These are phyloP conservation scores for Diarsia rubi DNA, from an alignment of 2,888 invertebrate genomes.

Conservation along the genomic window DNA sequence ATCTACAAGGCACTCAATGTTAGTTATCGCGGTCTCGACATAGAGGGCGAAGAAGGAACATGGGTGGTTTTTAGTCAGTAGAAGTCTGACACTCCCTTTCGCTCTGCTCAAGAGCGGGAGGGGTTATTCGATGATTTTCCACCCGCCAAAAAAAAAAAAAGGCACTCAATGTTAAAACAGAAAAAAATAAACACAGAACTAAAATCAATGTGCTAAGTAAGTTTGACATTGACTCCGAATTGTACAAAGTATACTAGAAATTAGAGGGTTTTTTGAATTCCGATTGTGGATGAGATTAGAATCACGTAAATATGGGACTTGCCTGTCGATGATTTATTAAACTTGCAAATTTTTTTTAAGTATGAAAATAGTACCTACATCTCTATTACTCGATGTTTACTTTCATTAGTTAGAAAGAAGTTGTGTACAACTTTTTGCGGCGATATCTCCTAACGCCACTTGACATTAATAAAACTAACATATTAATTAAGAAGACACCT, in stretches of 20 bases:
- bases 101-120: too few relatives aligned
- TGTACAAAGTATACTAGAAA: too few relatives aligned
- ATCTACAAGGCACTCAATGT: background rate
- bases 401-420: constrained; percentile 26
- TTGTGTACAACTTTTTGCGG: constrained; percentile 1
- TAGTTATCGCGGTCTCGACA: too few relatives aligned
- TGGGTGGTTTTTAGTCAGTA: too few relatives aligned
- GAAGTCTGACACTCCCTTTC: too few relatives aligned
- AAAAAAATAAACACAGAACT: background rate
- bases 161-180: too few relatives aligned
- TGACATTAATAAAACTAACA: constrained; percentile 22
- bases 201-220: too few relatives aligned
- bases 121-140: too few relatives aligned
- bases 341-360: background rate
- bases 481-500: constrained; percentile 15
- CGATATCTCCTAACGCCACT: background rate
- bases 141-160: too few relatives aligned
- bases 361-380: background rate
- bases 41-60: too few relatives aligned
- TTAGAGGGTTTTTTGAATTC: background rate
- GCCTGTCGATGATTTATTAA: background rate
- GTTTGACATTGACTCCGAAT: too few relatives aligned
- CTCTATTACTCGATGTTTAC: background rate
- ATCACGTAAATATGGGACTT: background rate
- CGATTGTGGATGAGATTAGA: background rate